phyloP scores from a whole-genome alignment of 2,797 vertebrate genomes.

The Enteromius afrohamiltoni region DNA sequence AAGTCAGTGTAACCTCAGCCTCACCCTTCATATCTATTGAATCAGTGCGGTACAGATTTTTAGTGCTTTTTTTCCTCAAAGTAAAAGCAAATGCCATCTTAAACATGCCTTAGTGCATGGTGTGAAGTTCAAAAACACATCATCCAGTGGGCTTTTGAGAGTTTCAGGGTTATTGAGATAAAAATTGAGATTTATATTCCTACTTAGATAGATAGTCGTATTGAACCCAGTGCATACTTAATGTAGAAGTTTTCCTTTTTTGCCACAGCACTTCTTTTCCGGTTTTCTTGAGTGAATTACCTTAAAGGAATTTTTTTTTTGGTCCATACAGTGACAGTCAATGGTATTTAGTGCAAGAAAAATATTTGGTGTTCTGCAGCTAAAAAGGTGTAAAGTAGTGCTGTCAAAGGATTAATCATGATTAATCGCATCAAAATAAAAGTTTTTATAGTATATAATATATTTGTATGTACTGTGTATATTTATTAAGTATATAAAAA shows the following conservation, averaged over 20 bases:
- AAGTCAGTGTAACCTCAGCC: slow-evolving; percentile 74
- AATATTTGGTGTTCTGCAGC: neutral
- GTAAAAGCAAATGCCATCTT: neutral
- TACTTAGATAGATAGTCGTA: neutral
- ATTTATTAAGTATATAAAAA: too few relatives aligned
- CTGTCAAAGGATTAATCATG: too few relatives aligned
- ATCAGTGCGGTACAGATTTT: neutral
- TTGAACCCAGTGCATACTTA: neutral
- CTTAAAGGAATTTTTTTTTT: neutral
- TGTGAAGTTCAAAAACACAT: neutral
- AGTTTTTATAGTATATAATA: too few relatives aligned
- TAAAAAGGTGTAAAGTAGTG: neutral
- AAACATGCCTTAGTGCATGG: neutral
- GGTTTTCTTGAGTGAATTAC: neutral
- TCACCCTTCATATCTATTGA: neutral
- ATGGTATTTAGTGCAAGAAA: neutral
- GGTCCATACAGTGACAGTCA: neutral
- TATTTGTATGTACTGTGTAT: too few relatives aligned
- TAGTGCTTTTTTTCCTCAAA: too few relatives aligned
- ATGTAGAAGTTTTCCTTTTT: neutral
- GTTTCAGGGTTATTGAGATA: neutral
- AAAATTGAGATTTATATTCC: neutral
- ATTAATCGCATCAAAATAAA: too few relatives aligned
- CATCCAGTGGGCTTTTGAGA: neutral
- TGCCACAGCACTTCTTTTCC: too few relatives aligned